These are phyloP conservation scores for Hydrocynus forskahlii DNA, from an alignment of 2,797 vertebrate genomes.

Conservation along the genomic window DNA sequence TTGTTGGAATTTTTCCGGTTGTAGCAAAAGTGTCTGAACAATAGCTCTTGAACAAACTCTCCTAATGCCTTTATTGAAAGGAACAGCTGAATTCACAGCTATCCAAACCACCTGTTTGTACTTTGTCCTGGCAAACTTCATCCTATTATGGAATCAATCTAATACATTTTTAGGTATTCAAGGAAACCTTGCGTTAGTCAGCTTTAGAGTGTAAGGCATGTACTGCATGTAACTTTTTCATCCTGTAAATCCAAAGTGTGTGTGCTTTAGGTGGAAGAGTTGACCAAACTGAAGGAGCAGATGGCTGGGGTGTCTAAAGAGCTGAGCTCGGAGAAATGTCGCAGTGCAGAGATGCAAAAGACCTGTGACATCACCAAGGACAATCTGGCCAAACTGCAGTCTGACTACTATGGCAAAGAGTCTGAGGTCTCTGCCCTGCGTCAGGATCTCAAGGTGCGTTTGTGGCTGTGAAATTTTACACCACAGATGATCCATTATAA, in stretches of 20 bases:
- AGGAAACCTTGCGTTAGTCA: neutral
- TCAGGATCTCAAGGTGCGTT: constrained; percentile 91
- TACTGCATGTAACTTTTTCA: neutral
- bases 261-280: constrained; percentile 81
- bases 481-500: neutral
- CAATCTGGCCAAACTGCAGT: constrained; percentile 82
- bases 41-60: neutral
- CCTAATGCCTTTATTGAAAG: neutral
- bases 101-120: neutral
- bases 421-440: constrained; percentile 91
- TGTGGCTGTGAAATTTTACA: neutral
- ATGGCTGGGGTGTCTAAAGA: constrained; percentile 77
- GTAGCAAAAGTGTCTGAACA: neutral
- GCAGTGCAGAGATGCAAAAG: constrained; percentile 78
- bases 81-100: neutral
- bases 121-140: neutral
- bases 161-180: neutral
- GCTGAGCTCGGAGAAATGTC: constrained; percentile 79
- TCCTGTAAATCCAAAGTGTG: neutral
- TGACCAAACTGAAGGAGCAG: constrained; percentile 82
- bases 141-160: no score
- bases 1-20: neutral
- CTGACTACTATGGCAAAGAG: constrained; percentile 92
- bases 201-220: neutral
- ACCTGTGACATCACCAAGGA: constrained; percentile 77